Base-by-base conservation (phyloP, 2,113 vertebrate species). In the Scytalopus superciliaris region DNA sequence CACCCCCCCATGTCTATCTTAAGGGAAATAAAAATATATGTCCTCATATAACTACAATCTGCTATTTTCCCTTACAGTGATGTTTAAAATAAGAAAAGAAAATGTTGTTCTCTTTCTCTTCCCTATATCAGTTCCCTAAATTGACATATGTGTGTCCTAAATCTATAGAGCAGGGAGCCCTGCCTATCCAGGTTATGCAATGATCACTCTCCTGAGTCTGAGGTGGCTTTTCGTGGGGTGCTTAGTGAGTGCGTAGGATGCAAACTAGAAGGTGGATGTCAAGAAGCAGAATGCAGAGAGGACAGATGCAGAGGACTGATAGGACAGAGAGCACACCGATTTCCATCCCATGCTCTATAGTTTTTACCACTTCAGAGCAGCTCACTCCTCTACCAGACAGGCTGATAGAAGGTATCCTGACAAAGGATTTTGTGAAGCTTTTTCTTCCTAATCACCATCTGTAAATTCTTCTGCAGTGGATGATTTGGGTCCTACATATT, bases 31-130 rank as follows among this genome's bases (percentile, higher is more conserved):
- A 96, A 97, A 97, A 96, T 96, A 94, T 89, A 96, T 93, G 89
- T 96, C 96, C 93, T 95, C 91, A 96, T 97, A 95, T 95, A 97
- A 96, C 96, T 96, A 96, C 95, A 96, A 83, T 95, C 89, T 96
- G 95, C 94, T 96, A 96, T 96, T 96, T 96, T 96, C 62, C 87
- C 63, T 91, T 85, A 72, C 91, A 84, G 73, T 95, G 89, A 93
- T 2, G 74, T 84, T 84, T 87, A 95, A 96, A 96, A 91, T 93
- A 96, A 96, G 91, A 96, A 81, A 89, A 89, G 73, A 91, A 96
- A 94, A 94, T 80, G 89, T 68, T 88, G 78, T 79, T 88, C 90
- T 91, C 59, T 59, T 94, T 84, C 64, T 74, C 80, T 76, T 67
- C 69, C 37, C 64, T 77, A 19, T 31, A 83, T 74, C 63, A 70